Evolutionary conservation across 2,797 vertebrate species (phyloP), one percentile per base, ranked within the genome.

Genomic region (Cyprinella venusta): DNA sequence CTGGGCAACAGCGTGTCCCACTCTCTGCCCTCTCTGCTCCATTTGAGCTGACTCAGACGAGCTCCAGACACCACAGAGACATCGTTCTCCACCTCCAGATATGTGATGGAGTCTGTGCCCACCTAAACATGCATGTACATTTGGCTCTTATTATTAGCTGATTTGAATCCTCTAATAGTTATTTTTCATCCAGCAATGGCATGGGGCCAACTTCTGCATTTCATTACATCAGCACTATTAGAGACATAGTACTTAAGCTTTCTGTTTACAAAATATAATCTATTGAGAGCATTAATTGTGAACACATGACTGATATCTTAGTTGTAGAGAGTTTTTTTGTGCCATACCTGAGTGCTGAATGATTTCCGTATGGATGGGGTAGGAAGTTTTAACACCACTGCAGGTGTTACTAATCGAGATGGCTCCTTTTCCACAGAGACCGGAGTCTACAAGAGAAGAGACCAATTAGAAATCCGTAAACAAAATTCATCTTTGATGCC

Each of bases 71-170:
- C 96, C 0, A 93, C 40, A 0, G 95, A 95, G 83, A 97, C 94
- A 83, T 99, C 98, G 74, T 99, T 99, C 91, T 99, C 98, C 90
- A 99, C 97, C 91, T 99, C 97, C 84, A 99, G 93, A 87, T 97
- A 97, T 90, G 98, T 95, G 0, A 96, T 94, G 0, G 97, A 96
- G 84, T 99, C 97, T 70, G 95, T 95, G 93, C 97, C 96, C 88
- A 98, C 91, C 97, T 98, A 61, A 45, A 83, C 48, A 83, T 12
- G 30, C 9, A 21, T 18, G 30, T 56, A 16, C 26, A 30, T 7
- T 63, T 15, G 3, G 56, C 24, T 59, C 59, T 76, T 24, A 26
- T 9, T 10, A 1, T 56, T 9, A 56, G 50, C 9, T 3, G 6
- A 38, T 18, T 26, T 61, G 13, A 42, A 24, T 42, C 16, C 13